A percentile compares a stretch with the other conserved stretches of the same genome.
Conservation (phyloP, 2,113 vertebrate species). For the Pedionomus torquatus region DNA sequence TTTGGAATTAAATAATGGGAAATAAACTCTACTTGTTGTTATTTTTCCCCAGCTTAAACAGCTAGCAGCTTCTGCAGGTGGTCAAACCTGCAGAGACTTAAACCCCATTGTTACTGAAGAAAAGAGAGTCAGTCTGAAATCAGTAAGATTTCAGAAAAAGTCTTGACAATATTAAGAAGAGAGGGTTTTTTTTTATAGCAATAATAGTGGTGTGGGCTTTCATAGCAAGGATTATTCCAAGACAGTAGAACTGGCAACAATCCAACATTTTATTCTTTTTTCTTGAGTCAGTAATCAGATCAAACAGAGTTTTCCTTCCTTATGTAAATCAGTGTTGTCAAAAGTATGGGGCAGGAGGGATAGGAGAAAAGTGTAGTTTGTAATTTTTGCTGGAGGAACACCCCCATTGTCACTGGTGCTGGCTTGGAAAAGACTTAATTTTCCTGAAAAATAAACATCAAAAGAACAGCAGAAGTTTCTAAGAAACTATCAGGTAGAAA, state of each 20-base stretch:
- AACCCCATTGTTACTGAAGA: neutral
- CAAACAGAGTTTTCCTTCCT: neutral
- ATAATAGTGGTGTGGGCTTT: neutral
- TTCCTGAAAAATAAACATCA: neutral
- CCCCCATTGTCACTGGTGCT: neutral
- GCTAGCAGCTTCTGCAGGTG: slow-evolving; percentile 8
- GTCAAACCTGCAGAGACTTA: neutral
- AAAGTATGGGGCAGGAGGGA: neutral
- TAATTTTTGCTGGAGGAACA: neutral
- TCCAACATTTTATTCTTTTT: slow-evolving; percentile 19
- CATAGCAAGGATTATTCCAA: slow-evolving; percentile 9
- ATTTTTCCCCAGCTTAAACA: neutral
- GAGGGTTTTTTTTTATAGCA: neutral
- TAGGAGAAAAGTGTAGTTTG: neutral
- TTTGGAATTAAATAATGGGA: neutral
- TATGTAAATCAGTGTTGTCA: neutral
- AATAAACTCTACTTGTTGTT: neutral
- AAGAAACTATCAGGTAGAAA: neutral
- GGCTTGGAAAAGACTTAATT: neutral
- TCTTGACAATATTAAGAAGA: neutral
- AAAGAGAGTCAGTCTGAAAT: neutral
- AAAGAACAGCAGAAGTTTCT: neutral
- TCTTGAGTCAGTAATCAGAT: neutral
- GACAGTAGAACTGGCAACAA: slow-evolving; percentile 35
- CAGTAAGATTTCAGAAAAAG: neutral